phyloP scores from a whole-genome alignment of 2,113 vertebrate genomes.

The Gila orcuttii region DNA sequence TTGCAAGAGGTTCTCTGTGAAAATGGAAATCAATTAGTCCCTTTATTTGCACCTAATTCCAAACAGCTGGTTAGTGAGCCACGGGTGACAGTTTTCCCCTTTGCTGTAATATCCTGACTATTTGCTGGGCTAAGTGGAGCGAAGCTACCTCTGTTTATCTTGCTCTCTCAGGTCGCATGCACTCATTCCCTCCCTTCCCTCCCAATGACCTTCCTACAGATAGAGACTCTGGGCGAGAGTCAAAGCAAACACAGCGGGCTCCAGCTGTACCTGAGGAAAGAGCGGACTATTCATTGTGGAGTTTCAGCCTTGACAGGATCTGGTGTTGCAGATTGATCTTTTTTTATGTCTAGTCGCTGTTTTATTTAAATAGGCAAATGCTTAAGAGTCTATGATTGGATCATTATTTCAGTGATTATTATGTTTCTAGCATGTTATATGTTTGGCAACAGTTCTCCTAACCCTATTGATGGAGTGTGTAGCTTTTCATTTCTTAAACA shows the following conservation, averaged over 20 bases:
- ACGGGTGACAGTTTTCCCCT: slow-evolving; percentile 59
- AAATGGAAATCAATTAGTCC: slow-evolving; percentile 58
- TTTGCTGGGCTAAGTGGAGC: slow-evolving; percentile 54
- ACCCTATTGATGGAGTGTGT: too few relatives aligned
- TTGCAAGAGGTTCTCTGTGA: slow-evolving; percentile 40
- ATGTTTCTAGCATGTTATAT: too few relatives aligned
- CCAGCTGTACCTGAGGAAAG: slow-evolving; percentile 42
- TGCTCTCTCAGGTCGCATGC: slow-evolving; percentile 7
- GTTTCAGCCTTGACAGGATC: neutral
- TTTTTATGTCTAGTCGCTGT: too few relatives aligned
- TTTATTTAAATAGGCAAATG: too few relatives aligned
- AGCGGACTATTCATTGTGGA: slow-evolving; percentile 21
- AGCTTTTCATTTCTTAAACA: too few relatives aligned
- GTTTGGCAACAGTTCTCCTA: too few relatives aligned
- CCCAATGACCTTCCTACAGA: slow-evolving; percentile 49
- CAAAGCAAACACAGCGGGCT: slow-evolving; percentile 51
- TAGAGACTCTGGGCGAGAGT: slow-evolving; percentile 47
- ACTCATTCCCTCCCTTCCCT: slow-evolving; percentile 16
- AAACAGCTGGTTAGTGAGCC: slow-evolving; percentile 57
- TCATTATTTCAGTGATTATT: too few relatives aligned
- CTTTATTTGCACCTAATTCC: slow-evolving; percentile 61
- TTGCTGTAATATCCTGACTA: slow-evolving; percentile 54
- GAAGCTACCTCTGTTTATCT: slow-evolving; percentile 48
- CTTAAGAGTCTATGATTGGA: too few relatives aligned
- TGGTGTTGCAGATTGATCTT: neutral